Conservation (phyloP, 1,140 invertebrate species). For the Nautilus pompilius region DNA sequence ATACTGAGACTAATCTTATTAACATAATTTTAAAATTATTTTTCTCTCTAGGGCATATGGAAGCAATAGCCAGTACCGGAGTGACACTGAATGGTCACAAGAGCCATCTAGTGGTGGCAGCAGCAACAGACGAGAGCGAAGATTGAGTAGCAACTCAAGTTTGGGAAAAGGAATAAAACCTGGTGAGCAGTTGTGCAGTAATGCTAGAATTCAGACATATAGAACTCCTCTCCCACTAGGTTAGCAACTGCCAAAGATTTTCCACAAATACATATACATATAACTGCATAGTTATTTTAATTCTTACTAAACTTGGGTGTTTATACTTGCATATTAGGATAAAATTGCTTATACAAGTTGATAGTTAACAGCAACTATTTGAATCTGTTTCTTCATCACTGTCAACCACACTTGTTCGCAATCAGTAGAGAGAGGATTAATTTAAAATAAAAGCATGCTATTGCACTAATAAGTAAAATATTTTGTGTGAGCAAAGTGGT, state of each 20-base stretch:
- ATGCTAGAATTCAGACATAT: background rate
- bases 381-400: too few relatives aligned
- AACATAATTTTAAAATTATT: too few relatives aligned
- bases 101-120: slow-evolving; percentile 5
- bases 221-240: background rate
- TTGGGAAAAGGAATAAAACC: slow-evolving; percentile 24
- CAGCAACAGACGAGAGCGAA: slow-evolving; percentile 17
- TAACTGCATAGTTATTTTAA: background rate
- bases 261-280: background rate
- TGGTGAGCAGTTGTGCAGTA: slow-evolving; percentile 13
- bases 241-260: background rate
- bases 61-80: slow-evolving; percentile 10
- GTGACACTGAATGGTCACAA: background rate
- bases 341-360: background rate
- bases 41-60: background rate
- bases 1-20: too few relatives aligned
- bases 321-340: background rate
- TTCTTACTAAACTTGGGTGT: background rate
- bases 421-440: background rate
- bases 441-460: background rate
- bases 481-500: too few relatives aligned
- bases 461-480: background rate
- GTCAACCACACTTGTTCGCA: background rate
- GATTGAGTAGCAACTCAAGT: slow-evolving; percentile 19
- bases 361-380: too few relatives aligned